Conservation (phyloP, 2,888 invertebrate genomes). For the Hedychridium roseum region DNA sequence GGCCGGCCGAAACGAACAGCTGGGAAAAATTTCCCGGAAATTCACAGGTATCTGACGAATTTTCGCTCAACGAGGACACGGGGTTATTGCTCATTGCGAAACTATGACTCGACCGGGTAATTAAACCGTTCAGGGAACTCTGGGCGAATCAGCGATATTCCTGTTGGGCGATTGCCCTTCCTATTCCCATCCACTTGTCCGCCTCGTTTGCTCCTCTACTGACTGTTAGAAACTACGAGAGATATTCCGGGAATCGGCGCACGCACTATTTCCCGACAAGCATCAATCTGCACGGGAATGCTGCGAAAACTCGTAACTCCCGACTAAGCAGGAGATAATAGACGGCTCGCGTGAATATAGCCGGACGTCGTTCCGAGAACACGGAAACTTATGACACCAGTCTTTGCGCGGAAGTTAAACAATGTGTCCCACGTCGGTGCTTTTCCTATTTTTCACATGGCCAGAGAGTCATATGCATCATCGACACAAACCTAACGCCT, state of each 20-base stretch:
- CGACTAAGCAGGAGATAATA: constrained; percentile 13
- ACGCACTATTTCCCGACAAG: constrained; percentile 17
- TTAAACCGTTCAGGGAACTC: background rate
- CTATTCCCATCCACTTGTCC: background rate
- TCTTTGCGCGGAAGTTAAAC: constrained; percentile 10
- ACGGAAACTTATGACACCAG: background rate
- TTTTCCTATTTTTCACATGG: too few species aligned
- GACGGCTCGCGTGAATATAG: constrained; percentile 22
- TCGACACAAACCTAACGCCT: too few species aligned
- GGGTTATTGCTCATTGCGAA: too few species aligned
- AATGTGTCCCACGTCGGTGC: too few species aligned
- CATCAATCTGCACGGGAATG: constrained; percentile 15
- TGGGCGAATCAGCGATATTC: constrained; percentile 25
- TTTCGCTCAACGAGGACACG: too few species aligned
- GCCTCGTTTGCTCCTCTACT: constrained; percentile 1
- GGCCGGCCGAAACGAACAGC: too few species aligned
- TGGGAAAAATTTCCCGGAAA: too few species aligned
- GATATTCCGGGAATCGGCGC: constrained; percentile 13
- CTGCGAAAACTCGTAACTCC: constrained; percentile 2
- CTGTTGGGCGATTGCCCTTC: too few species aligned
- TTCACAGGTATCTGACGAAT: too few species aligned
- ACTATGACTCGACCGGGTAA: too few species aligned
- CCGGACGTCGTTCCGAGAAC: constrained; percentile 25
- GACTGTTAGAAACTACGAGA: constrained; percentile 7
- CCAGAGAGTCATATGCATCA: too few species aligned